These are phyloP conservation scores for Rhabdomys pumilio DNA, from an alignment of 2,797 vertebrate genomes.

Conservation along the genomic window DNA sequence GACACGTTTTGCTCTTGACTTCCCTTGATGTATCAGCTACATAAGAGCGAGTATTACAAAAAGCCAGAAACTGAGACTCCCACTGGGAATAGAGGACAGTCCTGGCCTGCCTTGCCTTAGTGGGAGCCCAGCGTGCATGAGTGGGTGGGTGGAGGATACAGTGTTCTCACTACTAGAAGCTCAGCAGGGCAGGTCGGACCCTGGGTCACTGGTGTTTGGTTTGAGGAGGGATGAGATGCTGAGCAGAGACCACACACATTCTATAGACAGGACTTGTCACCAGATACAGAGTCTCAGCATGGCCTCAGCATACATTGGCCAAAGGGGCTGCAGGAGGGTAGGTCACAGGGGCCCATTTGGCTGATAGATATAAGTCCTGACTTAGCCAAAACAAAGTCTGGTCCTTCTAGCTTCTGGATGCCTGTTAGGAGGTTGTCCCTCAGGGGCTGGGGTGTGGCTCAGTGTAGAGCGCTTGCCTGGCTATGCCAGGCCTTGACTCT, in stretches of 20 bases:
- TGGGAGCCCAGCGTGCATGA: background rate
- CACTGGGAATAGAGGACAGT: background rate
- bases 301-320: background rate
- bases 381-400: background rate
- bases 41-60: conserved; percentile 24
- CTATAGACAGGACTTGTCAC: background rate
- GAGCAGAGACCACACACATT: background rate
- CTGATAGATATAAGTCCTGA: background rate
- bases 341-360: too few relatives aligned
- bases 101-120: background rate
- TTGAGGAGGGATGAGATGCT: background rate
- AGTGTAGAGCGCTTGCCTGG: background rate
- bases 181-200: background rate
- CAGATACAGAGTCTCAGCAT: background rate
- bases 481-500: background rate
- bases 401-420: background rate
- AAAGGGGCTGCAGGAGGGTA: background rate
- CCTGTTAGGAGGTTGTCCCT: background rate
- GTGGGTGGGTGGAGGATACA: background rate
- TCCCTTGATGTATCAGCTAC: conserved; percentile 72
- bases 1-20: conserved; percentile 31
- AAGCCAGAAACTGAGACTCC: conserved; percentile 2
- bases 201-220: background rate
- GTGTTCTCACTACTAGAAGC: conserved; percentile 47
- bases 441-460: background rate